These are phyloP conservation scores for Melangyna quadrimaculata DNA, from an alignment of 2,888 invertebrate genomes.

Conservation along the genomic window DNA sequence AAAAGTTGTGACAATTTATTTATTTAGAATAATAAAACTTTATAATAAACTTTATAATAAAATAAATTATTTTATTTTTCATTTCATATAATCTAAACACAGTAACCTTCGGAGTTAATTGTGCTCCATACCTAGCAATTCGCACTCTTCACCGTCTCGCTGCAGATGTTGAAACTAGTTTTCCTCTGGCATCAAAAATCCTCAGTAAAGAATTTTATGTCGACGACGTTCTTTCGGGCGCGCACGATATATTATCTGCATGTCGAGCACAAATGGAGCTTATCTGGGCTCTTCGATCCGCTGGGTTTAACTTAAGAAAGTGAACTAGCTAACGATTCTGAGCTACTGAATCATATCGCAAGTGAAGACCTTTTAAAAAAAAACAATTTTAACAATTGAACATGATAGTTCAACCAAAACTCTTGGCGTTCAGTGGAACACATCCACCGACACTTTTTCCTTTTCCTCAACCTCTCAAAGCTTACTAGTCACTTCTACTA, in stretches of 20 bases:
- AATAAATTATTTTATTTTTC: too few relatives aligned
- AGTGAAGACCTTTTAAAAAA: too few relatives aligned
- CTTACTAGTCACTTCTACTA: neutral
- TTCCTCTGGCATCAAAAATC: neutral
- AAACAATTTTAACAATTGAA: neutral
- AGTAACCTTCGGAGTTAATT: neutral
- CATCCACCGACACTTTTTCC: slow-evolving; percentile 10
- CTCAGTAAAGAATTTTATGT: neutral
- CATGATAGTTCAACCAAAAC: neutral
- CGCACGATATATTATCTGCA: neutral
- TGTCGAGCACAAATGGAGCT: neutral
- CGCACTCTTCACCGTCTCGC: neutral
- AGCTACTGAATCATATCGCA: neutral
- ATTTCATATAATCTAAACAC: neutral
- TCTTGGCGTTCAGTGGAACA: too few relatives aligned
- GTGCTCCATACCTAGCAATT: too few relatives aligned
- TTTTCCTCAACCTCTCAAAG: neutral
- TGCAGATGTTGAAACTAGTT: neutral
- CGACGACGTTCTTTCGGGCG: too few relatives aligned
- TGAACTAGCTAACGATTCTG: too few relatives aligned
- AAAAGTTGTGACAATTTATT: too few relatives aligned
- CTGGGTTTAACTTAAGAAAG: neutral
- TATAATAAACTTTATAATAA: too few relatives aligned
- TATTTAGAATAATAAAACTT: too few relatives aligned
- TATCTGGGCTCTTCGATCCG: neutral